Base-by-base conservation (phyloP, 1,140 invertebrate species). In the Monochamus saltuarius region DNA sequence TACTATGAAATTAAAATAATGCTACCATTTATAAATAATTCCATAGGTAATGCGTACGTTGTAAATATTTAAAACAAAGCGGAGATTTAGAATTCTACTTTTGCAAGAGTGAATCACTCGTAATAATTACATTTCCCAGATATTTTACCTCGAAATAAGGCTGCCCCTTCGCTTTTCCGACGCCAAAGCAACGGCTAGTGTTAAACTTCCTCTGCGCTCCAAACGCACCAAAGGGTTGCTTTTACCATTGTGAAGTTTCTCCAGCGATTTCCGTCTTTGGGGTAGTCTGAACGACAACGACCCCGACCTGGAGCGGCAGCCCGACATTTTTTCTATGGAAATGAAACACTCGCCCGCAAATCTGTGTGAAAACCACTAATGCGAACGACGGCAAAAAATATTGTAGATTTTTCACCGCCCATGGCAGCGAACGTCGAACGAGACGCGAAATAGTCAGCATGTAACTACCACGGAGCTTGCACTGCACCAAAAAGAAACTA, bases 161-260 rank as follows among this genome's bases (percentile, higher is more conserved):
- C 76, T 78, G 7, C 75, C 75, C 11, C 75, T 65, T 51, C 76
- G 66, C n/a, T 71, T 67, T 62, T 75, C 75, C 34, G 66, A 70
- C 6, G 51, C 43, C 17, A 51, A 42, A 22, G 51, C 17, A 9
- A 50, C 36, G 9, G 39, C 45, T 42, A 64, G 51, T n/a, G 58
- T 67, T 22, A 73, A 68, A 62, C 71, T 73, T 8, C 69, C 65
- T 35, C 71, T 65, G 8, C 71, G 45, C 61, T 71, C 65, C 2
- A 67, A 36, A 22, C 29, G 14, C 13, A n/a, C 17, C 29, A 39
- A 46, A 29, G 22, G 22, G 22, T 56, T 56, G 34, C 22, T 40
- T 29, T 35, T 45, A 10, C 14, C 34, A 17, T 10, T 36, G 13
- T 45, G 39, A 45, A 19, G 14, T 54, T 54, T 54, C 14, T 54